These are phyloP conservation scores for Baronia brevicornis DNA, from an alignment of 2,888 invertebrate genomes.

Conservation along the genomic window DNA sequence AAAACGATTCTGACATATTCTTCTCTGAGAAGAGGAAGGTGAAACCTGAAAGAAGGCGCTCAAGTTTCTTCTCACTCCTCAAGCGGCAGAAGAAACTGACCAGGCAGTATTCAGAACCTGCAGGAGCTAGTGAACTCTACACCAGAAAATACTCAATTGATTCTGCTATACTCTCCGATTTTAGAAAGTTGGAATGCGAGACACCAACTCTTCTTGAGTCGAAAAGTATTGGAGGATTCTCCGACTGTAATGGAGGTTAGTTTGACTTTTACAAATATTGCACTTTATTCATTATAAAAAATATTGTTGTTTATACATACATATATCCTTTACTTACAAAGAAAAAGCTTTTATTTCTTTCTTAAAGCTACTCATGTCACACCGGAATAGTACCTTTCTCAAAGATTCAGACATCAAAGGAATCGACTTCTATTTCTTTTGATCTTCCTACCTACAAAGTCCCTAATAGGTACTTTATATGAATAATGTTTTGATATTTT, in stretches of 20 bases:
- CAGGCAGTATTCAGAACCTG: slow-evolving; percentile 52
- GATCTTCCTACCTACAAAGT: too few relatives aligned
- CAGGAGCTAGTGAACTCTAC: slow-evolving; percentile 17
- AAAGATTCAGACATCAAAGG: too few relatives aligned
- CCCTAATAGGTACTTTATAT: too few relatives aligned
- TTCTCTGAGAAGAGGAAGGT: slow-evolving; percentile 37
- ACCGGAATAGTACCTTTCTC: too few relatives aligned
- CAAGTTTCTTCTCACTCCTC: slow-evolving; percentile 54
- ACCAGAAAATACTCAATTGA: slow-evolving; percentile 53
- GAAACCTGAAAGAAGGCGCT: slow-evolving; percentile 43
- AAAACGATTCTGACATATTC: slow-evolving; percentile 34
- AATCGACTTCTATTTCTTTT: too few relatives aligned
- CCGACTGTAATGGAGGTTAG: slow-evolving; percentile 43
- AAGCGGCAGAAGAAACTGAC: slow-evolving; percentile 49
- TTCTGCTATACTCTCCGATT: slow-evolving; percentile 49
- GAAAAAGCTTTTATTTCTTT: too few relatives aligned
- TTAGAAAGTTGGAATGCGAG: slow-evolving; percentile 30
- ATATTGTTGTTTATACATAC: too few relatives aligned
- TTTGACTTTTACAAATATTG: too few relatives aligned
- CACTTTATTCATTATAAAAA: too few relatives aligned
- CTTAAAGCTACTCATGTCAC: too few relatives aligned
- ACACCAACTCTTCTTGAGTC: slow-evolving; percentile 5
- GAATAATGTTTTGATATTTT: too few relatives aligned
- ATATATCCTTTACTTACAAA: too few relatives aligned
- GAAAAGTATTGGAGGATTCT: slow-evolving; percentile 23